Evolutionary conservation across 2,797 vertebrate species (phyloP), one percentile per base, ranked within the genome.

Genomic region (Esox lucius): DNA sequence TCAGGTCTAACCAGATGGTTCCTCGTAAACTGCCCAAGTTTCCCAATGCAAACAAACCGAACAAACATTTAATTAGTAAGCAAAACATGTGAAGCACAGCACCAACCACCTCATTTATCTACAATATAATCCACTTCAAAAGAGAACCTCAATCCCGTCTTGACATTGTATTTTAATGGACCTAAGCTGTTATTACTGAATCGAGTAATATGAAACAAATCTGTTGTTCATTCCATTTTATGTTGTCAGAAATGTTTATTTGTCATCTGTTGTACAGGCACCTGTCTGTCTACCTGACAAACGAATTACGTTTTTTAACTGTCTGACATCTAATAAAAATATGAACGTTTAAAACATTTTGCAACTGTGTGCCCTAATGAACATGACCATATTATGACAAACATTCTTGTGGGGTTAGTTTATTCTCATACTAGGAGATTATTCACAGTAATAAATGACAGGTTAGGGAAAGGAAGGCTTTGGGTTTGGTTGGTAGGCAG

Each of bases 21-120:
- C 83, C 89, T 91, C 75, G 95, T 92, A 51, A 95, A 95, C 79
- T 83, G 86, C 81, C 66, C 85, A 95, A 78, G 72, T 84, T 75
- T 67, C 91, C 87, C 86, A 94, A 93, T 95, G 90, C 73, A 61
- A 85, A 77, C 82, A 86, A 65, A 78, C 19, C 51, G 84, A 77
- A 79, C 70, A 80, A 68, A 78, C 78, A 78, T 87, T 87, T 84
- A 76, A 77, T 81, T 75, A 65, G 66, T 9, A 71, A 74, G 77
- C 80, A 75, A 78, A 84, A 81, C 84, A 83, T 85, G 78, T 86
- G 83, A 80, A 70, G 56, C 84, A 56, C 53, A 56, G 8, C 19
- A 56, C 53, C 53, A 56, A 11, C 53, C n/a, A 56, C 53, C 8
- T 2, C n/a, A 69, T 16, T 84, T 80, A 86, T 83, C 82, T 86